Evolutionary conservation across 1,140 invertebrate genomes (phyloP).

Genomic region (Neomicropteryx cornuta): DNA sequence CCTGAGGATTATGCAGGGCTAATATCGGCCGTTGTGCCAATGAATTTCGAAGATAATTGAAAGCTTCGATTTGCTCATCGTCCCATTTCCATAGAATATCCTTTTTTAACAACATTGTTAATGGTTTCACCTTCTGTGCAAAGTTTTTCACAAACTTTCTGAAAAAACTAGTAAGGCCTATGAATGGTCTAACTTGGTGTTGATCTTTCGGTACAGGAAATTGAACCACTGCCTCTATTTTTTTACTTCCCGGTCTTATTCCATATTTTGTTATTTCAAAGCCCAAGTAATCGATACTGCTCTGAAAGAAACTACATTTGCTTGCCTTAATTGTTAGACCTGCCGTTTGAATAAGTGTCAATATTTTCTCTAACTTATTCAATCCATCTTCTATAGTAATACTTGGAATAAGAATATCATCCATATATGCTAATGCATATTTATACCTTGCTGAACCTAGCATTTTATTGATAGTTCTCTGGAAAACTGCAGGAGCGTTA

Average conservation of each 20-base stretch:
- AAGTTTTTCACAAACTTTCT: conserved; percentile 19
- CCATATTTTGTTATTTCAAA: conserved; percentile 11
- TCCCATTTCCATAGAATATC: conserved; percentile 5
- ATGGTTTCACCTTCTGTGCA: conserved; percentile 13
- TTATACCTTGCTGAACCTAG: conserved; percentile 8
- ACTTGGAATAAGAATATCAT: conserved; percentile 27
- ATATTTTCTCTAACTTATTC: conserved; percentile 14
- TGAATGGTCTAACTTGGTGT: conserved; percentile 22
- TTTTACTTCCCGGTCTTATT: conserved; percentile 12
- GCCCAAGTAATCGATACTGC: conserved; percentile 15
- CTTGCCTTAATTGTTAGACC: conserved; percentile 15
- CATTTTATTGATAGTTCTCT: conserved; percentile 18
- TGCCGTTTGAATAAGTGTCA: conserved; percentile 11
- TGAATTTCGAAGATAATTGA: conserved; percentile 2
- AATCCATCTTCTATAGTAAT: conserved; percentile 22
- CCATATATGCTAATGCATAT: conserved; percentile 15
- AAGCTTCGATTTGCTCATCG: conserved; percentile 1
- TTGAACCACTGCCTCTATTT: conserved; percentile 11
- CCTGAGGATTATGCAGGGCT: conserved; percentile 5
- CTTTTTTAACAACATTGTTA: conserved; percentile 10
- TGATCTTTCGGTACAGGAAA: conserved; percentile 18
- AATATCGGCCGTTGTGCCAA: conserved; percentile 5
- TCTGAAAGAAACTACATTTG: conserved; percentile 20
- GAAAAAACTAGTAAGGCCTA: conserved; percentile 25
- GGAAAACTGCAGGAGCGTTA: conserved; percentile 19